Conservation (phyloP, 2,888 invertebrate genomes). For the Zonitis immaculata region DNA sequence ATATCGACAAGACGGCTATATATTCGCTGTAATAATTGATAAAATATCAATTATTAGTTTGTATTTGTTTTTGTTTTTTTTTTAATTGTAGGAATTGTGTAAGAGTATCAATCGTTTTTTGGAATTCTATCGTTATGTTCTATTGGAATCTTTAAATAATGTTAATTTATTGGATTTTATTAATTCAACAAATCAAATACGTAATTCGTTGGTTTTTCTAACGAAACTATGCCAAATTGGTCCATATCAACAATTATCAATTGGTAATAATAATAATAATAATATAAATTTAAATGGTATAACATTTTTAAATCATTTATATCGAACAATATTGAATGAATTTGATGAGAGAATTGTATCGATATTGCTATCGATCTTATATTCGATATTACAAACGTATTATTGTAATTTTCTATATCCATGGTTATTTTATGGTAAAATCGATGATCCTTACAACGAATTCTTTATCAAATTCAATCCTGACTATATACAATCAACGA, state of each 20-base stretch:
- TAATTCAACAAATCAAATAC: constrained; percentile 50
- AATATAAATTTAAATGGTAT: constrained; percentile 50
- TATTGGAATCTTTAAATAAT: constrained; percentile 37
- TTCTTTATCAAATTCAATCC: constrained; percentile 74
- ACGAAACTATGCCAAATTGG: constrained; percentile 56
- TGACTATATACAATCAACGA: constrained; percentile 57
- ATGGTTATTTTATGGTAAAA: constrained; percentile 80
- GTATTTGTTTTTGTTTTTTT: constrained; percentile 4
- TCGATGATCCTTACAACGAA: constrained; percentile 77
- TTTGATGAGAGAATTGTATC: constrained; percentile 55
- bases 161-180: constrained; percentile 35
- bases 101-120: constrained; percentile 58
- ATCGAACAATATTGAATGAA: constrained; percentile 57
- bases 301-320: constrained; percentile 61
- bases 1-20: constrained; percentile 39
- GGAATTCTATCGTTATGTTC: constrained; percentile 54
- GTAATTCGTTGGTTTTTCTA: constrained; percentile 53
- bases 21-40: constrained; percentile 43
- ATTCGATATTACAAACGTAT: constrained; percentile 46
- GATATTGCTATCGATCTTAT: constrained; percentile 52
- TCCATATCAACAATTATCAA: constrained; percentile 25
- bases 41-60: background rate
- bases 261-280: background rate
- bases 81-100: constrained; percentile 55
- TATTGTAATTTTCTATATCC: constrained; percentile 64